Conservation (phyloP, 2,888 invertebrate genomes). For the Linnaemya vulpina region DNA sequence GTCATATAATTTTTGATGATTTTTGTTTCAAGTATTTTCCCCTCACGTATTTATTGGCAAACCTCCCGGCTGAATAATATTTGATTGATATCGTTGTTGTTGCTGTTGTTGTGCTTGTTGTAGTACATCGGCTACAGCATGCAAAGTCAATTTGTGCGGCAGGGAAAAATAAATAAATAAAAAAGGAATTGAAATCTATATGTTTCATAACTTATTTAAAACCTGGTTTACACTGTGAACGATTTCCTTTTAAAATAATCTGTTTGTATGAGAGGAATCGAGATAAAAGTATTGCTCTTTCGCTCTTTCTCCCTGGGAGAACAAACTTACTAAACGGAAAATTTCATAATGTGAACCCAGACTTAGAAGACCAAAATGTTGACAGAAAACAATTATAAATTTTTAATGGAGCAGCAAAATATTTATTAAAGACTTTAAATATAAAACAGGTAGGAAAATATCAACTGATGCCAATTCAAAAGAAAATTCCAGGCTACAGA, state of each 20-base stretch:
- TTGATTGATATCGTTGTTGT: constrained; percentile 24
- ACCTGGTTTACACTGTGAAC: too few relatives aligned
- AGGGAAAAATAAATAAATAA: background rate
- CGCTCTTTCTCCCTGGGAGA: too few relatives aligned
- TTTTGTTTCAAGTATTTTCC: constrained; percentile 18
- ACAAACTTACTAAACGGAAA: too few relatives aligned
- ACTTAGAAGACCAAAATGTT: constrained; percentile 42
- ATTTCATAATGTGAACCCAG: too few relatives aligned
- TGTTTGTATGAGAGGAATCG: too few relatives aligned
- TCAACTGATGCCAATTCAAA: too few relatives aligned
- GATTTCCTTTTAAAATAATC: too few relatives aligned
- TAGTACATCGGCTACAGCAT: constrained; percentile 2
- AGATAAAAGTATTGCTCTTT: too few relatives aligned
- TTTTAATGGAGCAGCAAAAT: constrained; percentile 36
- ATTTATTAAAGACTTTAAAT: background rate
- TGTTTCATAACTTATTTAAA: constrained; percentile 38
- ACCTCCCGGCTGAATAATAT: background rate
- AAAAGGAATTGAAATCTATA: background rate
- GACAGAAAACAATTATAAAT: constrained; percentile 10
- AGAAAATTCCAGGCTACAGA: too few relatives aligned
- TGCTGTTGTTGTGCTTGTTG: background rate
- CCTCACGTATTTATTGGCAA: constrained; percentile 7
- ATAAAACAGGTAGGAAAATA: background rate
- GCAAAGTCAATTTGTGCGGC: constrained; percentile 1
- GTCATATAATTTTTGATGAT: background rate